phyloP scores from a whole-genome alignment of 2,888 invertebrate species.

The Lasioglossum leucozonium region DNA sequence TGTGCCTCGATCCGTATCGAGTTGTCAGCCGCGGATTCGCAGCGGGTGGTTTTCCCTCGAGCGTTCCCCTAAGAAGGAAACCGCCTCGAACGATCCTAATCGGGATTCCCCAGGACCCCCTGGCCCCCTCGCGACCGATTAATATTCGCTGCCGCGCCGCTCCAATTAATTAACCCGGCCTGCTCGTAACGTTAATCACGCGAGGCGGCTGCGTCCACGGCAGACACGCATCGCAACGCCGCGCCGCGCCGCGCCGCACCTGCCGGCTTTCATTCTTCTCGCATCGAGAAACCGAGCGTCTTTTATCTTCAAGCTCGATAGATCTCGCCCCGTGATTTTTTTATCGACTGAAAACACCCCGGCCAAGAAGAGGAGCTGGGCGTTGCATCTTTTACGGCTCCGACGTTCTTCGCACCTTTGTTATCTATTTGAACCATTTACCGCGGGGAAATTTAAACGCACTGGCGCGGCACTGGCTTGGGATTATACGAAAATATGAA shows the following conservation, averaged over 20 bases:
- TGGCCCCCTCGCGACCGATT: conserved; percentile 64
- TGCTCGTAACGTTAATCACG: conserved; percentile 71
- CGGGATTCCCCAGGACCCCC: conserved; percentile 37
- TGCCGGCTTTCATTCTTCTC: conserved; percentile 23
- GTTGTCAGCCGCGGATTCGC: conserved; percentile 59
- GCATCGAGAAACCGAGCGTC: conserved; percentile 14
- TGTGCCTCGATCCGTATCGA: conserved; percentile 52
- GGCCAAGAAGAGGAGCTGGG: background rate
- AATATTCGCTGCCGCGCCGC: conserved; percentile 72
- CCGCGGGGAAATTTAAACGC: conserved; percentile 1
- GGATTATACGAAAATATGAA: background rate
- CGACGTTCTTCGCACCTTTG: conserved; percentile 8
- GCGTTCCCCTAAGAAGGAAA: conserved; percentile 49
- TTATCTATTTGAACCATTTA: conserved; percentile 20
- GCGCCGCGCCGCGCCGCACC: background rate
- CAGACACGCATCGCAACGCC: background rate
- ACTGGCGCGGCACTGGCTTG: no score
- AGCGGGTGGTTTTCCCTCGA: conserved; percentile 60
- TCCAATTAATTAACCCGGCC: conserved; percentile 72
- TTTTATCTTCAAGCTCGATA: conserved; percentile 39
- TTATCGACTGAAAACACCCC: conserved; percentile 16
- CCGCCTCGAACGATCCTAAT: conserved; percentile 65
- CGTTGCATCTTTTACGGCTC: conserved; percentile 20
- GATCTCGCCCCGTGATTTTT: conserved; percentile 33
- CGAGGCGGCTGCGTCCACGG: conserved; percentile 52